Conservation (phyloP, 1,140 invertebrate genomes). For the Acyrthosiphon pisum region DNA sequence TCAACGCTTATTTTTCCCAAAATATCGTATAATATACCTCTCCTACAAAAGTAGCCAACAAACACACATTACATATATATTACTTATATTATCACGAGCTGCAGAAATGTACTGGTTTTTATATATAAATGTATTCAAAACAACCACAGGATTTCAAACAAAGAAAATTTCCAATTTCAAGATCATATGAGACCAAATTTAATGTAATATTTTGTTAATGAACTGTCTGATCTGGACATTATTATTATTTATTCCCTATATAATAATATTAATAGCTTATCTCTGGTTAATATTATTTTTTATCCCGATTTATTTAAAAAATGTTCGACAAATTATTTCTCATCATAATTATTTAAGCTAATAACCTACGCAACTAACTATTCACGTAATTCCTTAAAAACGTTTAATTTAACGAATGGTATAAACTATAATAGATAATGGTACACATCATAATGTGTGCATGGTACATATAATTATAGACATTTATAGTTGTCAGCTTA, state of each 20-base stretch:
- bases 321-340: neutral
- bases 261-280: neutral
- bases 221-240: neutral
- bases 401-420: neutral
- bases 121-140: neutral
- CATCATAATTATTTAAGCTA: neutral
- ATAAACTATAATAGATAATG: too few relatives aligned
- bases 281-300: neutral
- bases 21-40: too few relatives aligned
- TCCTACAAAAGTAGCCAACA: neutral
- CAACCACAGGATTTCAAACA: neutral
- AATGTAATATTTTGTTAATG: neutral
- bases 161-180: neutral
- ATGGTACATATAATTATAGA: too few relatives aligned
- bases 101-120: neutral
- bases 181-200: neutral
- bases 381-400: neutral
- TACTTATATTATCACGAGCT: neutral
- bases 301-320: neutral
- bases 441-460: too few relatives aligned
- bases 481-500: too few relatives aligned
- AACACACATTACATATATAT: neutral
- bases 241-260: neutral
- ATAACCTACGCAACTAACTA: too few relatives aligned
- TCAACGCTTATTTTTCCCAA: neutral